These are phyloP conservation scores for Speoplatyrhinus poulsoni DNA, from an alignment of 2,113 vertebrate genomes.

Conservation along the genomic window DNA sequence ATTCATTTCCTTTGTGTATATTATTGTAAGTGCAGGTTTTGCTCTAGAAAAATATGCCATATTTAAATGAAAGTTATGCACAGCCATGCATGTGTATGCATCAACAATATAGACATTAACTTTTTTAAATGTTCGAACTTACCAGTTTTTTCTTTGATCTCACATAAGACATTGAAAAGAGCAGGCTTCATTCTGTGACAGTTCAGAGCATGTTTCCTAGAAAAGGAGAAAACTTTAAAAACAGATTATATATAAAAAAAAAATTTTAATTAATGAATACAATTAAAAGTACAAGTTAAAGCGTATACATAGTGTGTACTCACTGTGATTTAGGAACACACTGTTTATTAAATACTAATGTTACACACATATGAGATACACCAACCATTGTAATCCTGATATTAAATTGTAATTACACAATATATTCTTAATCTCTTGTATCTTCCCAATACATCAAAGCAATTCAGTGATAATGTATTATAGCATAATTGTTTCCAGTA, in stretches of 20 bases:
- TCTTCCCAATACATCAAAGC: too few species aligned
- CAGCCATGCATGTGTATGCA: too few species aligned
- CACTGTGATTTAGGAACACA: not conserved
- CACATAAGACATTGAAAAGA: conserved; percentile 97
- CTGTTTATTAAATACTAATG: not conserved
- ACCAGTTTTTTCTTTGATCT: conserved; percentile 99
- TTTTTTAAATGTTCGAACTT: conserved; percentile 38
- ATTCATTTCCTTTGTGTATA: not conserved
- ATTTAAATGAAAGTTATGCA: too few species aligned
- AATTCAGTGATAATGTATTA: too few species aligned
- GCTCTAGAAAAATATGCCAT: not conserved
- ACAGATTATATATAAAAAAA: conserved; percentile 2
- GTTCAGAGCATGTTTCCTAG: conserved; percentile 98
- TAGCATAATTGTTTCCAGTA: too few species aligned
- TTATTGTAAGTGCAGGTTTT: not conserved
- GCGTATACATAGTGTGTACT: not conserved
- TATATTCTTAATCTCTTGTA: too few species aligned
- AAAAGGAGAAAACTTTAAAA: conserved; percentile 65
- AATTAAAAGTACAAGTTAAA: not conserved
- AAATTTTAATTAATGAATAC: not conserved
- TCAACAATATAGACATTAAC: too few species aligned
- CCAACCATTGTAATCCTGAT: too few species aligned
- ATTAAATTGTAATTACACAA: too few species aligned
- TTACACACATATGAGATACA: not conserved
- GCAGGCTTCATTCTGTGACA: conserved; percentile 99